A percentile compares a stretch with the other conserved stretches of the same genome.
Conservation (phyloP, 2,888 invertebrate species). For the Phymatocera aterrima region DNA sequence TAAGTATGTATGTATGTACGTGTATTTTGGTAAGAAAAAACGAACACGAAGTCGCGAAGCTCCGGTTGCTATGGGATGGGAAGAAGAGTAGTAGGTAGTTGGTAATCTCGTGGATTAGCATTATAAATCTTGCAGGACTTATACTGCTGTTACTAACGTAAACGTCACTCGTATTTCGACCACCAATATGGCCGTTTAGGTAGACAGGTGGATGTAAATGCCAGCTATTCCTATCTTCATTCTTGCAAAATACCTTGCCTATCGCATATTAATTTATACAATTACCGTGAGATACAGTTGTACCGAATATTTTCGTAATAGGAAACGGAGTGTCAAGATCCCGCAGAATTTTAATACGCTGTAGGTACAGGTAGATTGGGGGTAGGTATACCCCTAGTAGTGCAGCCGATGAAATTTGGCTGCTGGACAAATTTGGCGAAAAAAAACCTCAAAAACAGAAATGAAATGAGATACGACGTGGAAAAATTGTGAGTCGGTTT, state of each 20-base stretch:
- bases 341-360: no score
- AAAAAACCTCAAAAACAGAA: no score
- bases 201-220: neutral
- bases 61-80: slow-evolving; percentile 45
- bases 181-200: slow-evolving; percentile 16
- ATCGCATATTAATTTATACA: neutral
- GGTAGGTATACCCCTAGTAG: no score
- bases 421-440: no score
- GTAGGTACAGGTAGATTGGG: no score
- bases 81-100: neutral
- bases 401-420: no score
- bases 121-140: slow-evolving; percentile 47
- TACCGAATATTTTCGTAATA: no score
- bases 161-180: slow-evolving; percentile 36
- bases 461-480: no score
- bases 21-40: slow-evolving; percentile 59
- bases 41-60: slow-evolving; percentile 44
- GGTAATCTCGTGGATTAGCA: slow-evolving; percentile 45
- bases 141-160: slow-evolving; percentile 45
- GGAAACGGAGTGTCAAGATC: no score
- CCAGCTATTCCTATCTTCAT: slow-evolving; percentile 14
- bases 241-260: neutral
- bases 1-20: no score
- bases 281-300: no score
- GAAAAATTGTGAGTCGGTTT: no score